A percentile compares a stretch with the other conserved stretches of the same genome.
phyloP scores from a whole-genome alignment of 1,140 invertebrate genomes.

The Scylla paramamosain region DNA sequence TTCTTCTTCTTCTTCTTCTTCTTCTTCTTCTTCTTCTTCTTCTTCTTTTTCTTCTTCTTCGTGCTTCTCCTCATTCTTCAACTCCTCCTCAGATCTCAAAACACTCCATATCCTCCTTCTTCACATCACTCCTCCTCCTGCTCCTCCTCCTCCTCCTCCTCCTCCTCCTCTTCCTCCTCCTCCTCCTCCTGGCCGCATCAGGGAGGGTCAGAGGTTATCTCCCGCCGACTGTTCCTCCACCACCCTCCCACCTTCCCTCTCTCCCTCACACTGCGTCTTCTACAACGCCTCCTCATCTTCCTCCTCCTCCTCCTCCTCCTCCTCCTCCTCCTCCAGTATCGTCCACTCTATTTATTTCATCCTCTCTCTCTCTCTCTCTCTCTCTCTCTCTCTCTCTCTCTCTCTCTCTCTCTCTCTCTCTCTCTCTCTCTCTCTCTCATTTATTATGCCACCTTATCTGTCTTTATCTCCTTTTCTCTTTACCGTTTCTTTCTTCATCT shows the following conservation, averaged over 20 bases:
- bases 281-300: not conserved
- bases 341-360: not conserved
- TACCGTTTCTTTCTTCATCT: not conserved
- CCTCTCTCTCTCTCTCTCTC: not conserved
- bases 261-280: not conserved
- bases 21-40: not conserved
- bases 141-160: constrained; percentile 1
- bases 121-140: constrained; percentile 1
- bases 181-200: not conserved
- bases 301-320: not conserved
- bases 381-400: constrained; percentile 18
- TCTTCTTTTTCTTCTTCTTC: not conserved
- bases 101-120: constrained; percentile 21
- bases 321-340: not conserved
- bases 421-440: not conserved
- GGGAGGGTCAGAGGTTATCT: constrained; percentile 18
- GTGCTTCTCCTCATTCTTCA: not conserved
- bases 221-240: not conserved
- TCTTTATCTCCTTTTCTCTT: not conserved
- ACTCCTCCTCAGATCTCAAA: not conserved
- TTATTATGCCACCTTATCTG: not conserved
- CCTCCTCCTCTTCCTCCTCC: not conserved
- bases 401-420: not conserved
- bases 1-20: not conserved
- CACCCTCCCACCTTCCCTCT: constrained; percentile 1